Base-by-base conservation (phyloP, 2,797 vertebrate genomes). In the Parauchenoglanis ngamensis region DNA sequence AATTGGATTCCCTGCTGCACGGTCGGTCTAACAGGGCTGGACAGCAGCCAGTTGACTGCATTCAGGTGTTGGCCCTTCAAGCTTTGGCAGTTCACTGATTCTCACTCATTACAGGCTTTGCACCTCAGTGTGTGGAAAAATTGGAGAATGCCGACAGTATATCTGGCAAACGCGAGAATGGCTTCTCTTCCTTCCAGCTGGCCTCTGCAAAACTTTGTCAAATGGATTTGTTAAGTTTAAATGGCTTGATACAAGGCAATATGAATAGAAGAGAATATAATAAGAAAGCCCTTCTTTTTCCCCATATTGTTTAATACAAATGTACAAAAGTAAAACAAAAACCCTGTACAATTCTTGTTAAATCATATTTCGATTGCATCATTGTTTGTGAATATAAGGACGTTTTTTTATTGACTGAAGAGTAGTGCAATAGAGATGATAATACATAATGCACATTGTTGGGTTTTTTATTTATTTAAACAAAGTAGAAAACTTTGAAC, bases 1-100 rank as follows among this genome's bases (percentile, higher is more conserved):
- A 90, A 89, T 88, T 89, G 88, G 88, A 89, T 89, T 91, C 87
- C 82, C 85, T 85, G 83, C 79, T 72, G 87, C 87, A 80, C 80
- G 40, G 63, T 75, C 73, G 65, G 86, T 35, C 85, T 78, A 85
- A 80, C 70, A 77, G 72, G 84, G 23, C 84, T 91, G 90, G 89
- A 88, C 75, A 56, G 84, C 40, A 7, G 85, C 89, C 87, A 90
- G 85, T 86, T 52, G 82, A 67, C 87, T 84, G 89, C 75, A 72
- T 87, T 87, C 85, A 87, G 73, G 83, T 78, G 73, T 65, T 82
- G 85, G 75, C 67, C 83, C 85, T 90, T 90, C 85, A 86, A 87
- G 90, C 88, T 88, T 89, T 84, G 85, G 82, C 79, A 87, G 85
- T 89, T 89, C 79, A 28, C 56, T 86, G 87, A 88, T 84, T 91